A percentile compares a stretch with the other conserved stretches of the same genome.
Evolutionary conservation across 1,140 invertebrate genomes (phyloP).

Genomic region (Drosophila nebulosa): DNA sequence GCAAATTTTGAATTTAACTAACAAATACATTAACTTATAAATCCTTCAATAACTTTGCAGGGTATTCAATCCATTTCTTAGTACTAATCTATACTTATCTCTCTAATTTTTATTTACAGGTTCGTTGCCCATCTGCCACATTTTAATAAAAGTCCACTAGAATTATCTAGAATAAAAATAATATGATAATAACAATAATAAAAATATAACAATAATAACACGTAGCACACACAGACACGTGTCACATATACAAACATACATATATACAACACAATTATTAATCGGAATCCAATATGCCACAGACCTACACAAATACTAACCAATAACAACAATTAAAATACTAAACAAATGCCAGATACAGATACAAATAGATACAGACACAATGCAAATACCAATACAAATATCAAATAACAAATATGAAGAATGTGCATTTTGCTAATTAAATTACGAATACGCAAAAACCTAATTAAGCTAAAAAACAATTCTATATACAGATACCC

Average conservation of each 20-base stretch:
- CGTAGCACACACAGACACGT: slow-evolving; percentile 26
- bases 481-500: slow-evolving; percentile 47
- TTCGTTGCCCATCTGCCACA: slow-evolving; percentile 54
- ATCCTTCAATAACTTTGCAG: no score
- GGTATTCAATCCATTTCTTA: no score
- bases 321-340: slow-evolving; percentile 49
- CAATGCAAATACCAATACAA: slow-evolving; percentile 29
- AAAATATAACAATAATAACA: slow-evolving; percentile 38
- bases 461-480: slow-evolving; percentile 62
- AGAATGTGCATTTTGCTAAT: slow-evolving; percentile 66
- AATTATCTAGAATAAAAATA: slow-evolving; percentile 30
- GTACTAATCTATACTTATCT: background rate
- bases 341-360: slow-evolving; percentile 26
- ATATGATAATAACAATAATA: slow-evolving; percentile 45
- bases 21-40: no score
- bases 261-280: background rate
- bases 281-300: slow-evolving; percentile 25
- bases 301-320: slow-evolving; percentile 39
- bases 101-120: slow-evolving; percentile 40
- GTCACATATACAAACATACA: background rate
- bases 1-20: no score
- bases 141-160: background rate
- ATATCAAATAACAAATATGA: slow-evolving; percentile 58
- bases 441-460: slow-evolving; percentile 67
- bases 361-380: slow-evolving; percentile 26